Evolutionary conservation across 2,888 invertebrate species (phyloP), one percentile per base, ranked within the genome.

Genomic region (Nipponacmea schrenckii): DNA sequence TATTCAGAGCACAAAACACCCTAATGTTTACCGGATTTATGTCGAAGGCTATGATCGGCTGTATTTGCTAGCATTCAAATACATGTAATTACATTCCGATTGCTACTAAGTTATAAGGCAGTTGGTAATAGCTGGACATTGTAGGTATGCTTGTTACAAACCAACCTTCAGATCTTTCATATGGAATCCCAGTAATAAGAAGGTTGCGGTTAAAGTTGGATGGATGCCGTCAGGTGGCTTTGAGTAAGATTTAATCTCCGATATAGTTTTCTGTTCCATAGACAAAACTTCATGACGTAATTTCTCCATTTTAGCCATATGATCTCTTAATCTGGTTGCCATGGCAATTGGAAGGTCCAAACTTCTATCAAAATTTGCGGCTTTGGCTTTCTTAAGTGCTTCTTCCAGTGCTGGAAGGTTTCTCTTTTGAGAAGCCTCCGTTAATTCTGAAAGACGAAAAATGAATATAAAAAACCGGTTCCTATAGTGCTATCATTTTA

Each of bases 181-280:
- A 2, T 74, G 26, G 39, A 82, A 77, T 4, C 86, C 86, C 14
- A 87, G 80, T 67, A 87, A 74, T 66, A 87, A 69, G 75, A 86
- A 84, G 0, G 86, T 83, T 0, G 85, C 85, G 74, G 79, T 80
- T 78, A 87, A 81, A 20, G 84, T 82, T 68, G 79, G 81, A 67
- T 84, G 83, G 2, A 87, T 82, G 7, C 83, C 84, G 45, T 82
- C 81, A 17, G 86, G 86, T 2, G 87, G 87, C 26, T 81, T 83
- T 39, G 78, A 68, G 76, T 87, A 87, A 0, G 84, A 81, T 76
- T 83, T 84, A 70, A 87, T 80, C 76, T 87, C 87, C 4, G 86
- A 81, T 15, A 87, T 82, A 0, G 86, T 85, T 72, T 83, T 84
- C 71, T 80, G 81, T 74, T 87, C 85, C 79, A 87, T 80, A 56